Evolutionary conservation across 1,140 invertebrate genomes (phyloP).

Genomic region (Trissolcus basalis): DNA sequence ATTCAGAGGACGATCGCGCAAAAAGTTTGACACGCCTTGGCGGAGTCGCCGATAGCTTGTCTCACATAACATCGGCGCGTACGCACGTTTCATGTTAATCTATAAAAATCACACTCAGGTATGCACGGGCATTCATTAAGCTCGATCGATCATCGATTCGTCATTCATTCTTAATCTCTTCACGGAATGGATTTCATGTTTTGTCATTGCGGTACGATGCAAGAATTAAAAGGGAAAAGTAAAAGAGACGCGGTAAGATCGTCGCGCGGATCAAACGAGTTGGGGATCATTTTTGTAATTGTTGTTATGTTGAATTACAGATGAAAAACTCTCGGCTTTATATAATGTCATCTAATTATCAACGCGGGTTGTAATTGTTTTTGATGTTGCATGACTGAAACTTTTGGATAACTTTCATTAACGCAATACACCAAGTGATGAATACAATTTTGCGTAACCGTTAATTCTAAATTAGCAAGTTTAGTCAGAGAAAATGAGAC

Average conservation of each 20-base stretch:
- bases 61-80: slow-evolving; percentile 50
- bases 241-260: neutral
- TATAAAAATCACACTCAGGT: slow-evolving; percentile 28
- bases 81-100: slow-evolving; percentile 49
- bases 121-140: slow-evolving; percentile 10
- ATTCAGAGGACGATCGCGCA: slow-evolving; percentile 18
- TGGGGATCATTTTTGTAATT: too few species aligned
- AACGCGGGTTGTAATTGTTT: too few species aligned
- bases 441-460: too few species aligned
- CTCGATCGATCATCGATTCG: slow-evolving; percentile 15
- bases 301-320: too few species aligned
- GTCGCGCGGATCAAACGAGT: neutral
- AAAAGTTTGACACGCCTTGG: slow-evolving; percentile 13
- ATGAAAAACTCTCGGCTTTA: too few species aligned
- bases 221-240: neutral
- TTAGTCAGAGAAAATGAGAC: too few species aligned
- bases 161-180: slow-evolving; percentile 22
- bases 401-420: too few species aligned
- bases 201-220: neutral
- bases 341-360: too few species aligned
- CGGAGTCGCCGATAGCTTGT: slow-evolving; percentile 21
- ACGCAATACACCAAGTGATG: too few species aligned
- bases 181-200: slow-evolving; percentile 9
- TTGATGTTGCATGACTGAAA: too few species aligned
- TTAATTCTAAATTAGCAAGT: too few species aligned